Conservation (phyloP, 2,888 invertebrate species). For the Protonemura montana region DNA sequence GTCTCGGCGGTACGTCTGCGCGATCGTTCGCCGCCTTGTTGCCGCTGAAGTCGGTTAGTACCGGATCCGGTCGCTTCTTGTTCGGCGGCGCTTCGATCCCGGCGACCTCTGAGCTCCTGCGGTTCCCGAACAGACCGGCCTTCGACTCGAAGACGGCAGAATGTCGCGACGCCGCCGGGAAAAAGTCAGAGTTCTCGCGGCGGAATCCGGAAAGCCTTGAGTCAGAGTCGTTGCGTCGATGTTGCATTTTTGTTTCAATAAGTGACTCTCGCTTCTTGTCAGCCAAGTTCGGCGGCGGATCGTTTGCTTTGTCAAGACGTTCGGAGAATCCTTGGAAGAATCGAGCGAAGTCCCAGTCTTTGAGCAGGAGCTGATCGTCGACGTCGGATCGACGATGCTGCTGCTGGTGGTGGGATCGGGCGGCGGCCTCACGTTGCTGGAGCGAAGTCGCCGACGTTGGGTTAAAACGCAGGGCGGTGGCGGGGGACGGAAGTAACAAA, state of each 20-base stretch:
- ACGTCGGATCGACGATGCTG: slow-evolving; percentile 65
- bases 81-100: slow-evolving; percentile 45
- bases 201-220: slow-evolving; percentile 78
- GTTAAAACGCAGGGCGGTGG: neutral
- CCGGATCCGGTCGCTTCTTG: slow-evolving; percentile 67
- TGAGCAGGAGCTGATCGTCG: slow-evolving; percentile 80
- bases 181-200: slow-evolving; percentile 85
- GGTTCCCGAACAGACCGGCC: slow-evolving; percentile 49
- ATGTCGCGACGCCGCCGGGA: slow-evolving; percentile 77
- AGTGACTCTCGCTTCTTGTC: slow-evolving; percentile 50
- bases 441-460: neutral
- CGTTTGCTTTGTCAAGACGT: slow-evolving; percentile 56
- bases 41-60: slow-evolving; percentile 74
- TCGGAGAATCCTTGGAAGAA: slow-evolving; percentile 72
- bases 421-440: slow-evolving; percentile 45
- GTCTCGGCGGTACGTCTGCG: slow-evolving; percentile 63
- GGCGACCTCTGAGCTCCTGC: slow-evolving; percentile 54
- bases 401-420: slow-evolving; percentile 45
- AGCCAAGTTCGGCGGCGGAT: slow-evolving; percentile 23
- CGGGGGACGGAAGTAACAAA: slow-evolving; percentile 1
- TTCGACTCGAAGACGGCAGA: slow-evolving; percentile 74
- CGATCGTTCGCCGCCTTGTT: slow-evolving; percentile 63
- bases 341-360: slow-evolving; percentile 88
- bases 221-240: slow-evolving; percentile 78
- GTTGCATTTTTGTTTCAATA: slow-evolving; percentile 55